Base-by-base conservation (phyloP, 2,888 invertebrate species). In the Torymus auratus region DNA sequence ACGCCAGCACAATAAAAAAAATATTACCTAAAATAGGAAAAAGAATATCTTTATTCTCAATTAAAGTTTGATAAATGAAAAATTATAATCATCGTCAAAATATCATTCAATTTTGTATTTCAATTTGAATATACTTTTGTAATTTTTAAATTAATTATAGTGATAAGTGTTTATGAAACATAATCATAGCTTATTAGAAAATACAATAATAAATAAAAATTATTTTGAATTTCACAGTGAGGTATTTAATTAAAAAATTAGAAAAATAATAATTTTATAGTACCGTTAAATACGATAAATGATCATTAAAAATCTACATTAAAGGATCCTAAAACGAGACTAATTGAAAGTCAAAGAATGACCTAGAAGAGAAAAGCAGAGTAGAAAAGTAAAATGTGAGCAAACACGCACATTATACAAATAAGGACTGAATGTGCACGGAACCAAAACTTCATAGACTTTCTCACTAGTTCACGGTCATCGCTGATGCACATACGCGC, bases 391-490 rank as follows among this genome's bases (percentile, higher is more conserved):
- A 89, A 90, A 90, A 89, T 87, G 88, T 85, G 80, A 85, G 84
- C 84, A 84, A 84, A 85, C 85, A 84, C 83, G 86, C 86, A 85
- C 84, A 84, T 85, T 85, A 82, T 85, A 85, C 84, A 85, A 86
- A 85, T 86, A 84, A 87, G 88, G 82, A 88, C 90, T 90, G 86
- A 84, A 90, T 90, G 90, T 88, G 88, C 90, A 90, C 81, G 87
- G 87, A 86, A 90, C 87, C 90, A 90, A 86, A 90, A 88, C 90
- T 86, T 85, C 52, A 76, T 84, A 77, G 84, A 89, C 89, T 90
- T 90, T 90, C 90, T 86, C 89, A 89, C 86, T 80, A 76, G 83
- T 84, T 84, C 81, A 84, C 75, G 83, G 81, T 71, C 76, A 73
- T 82, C 69, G 70, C 70, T 82, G 68, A 80, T 80, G 76, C 71